Conservation (phyloP, 2,888 invertebrate species). For the Harmothoe impar region DNA sequence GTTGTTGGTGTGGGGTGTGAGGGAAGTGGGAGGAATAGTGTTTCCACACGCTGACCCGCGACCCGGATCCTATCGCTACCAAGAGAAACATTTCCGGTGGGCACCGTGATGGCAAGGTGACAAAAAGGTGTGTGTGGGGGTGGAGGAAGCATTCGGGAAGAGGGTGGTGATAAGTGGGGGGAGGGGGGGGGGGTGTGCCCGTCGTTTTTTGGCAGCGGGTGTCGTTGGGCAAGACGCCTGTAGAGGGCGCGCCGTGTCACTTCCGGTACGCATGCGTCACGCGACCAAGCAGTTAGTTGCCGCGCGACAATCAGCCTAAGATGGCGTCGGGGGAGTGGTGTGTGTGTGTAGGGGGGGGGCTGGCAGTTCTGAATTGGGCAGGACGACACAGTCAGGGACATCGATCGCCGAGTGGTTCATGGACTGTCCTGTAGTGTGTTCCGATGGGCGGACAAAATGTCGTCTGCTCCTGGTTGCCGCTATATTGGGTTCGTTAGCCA, state of each 20-base stretch:
- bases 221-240: too few species aligned
- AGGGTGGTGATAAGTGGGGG: too few species aligned
- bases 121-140: background rate
- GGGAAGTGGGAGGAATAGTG: background rate
- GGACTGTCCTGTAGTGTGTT: background rate
- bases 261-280: constrained; percentile 19
- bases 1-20: background rate
- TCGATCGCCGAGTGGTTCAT: background rate
- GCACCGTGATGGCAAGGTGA: background rate
- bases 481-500: too few species aligned
- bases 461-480: too few species aligned
- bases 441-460: background rate
- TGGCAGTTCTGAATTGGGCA: background rate
- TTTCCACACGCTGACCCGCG: background rate
- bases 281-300: background rate
- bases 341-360: too few species aligned
- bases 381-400: background rate
- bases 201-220: too few species aligned
- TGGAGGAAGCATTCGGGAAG: too few species aligned
- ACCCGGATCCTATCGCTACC: background rate
- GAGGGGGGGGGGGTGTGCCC: too few species aligned
- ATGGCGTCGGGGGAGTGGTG: constrained; percentile 4
- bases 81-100: background rate
- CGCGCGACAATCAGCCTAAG: background rate
- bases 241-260: background rate